Base-by-base conservation (phyloP, 2,888 invertebrate species). In the Microctonus aethiopoides region DNA sequence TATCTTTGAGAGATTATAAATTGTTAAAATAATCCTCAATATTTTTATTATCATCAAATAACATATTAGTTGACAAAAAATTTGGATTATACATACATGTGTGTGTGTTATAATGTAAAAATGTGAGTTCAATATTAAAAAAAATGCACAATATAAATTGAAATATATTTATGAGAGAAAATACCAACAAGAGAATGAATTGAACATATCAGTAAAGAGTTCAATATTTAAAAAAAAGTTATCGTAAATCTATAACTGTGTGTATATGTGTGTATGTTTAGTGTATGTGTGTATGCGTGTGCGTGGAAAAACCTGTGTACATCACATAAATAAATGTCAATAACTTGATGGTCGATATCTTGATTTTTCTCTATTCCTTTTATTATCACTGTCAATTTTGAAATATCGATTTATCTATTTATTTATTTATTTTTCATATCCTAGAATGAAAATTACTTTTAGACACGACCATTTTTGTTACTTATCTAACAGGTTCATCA, bases 31-130 rank as follows among this genome's bases (percentile, higher is more conserved):
- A 60, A 60, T 69, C 59, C 64, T 52, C 29, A 20, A 51, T 69
- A 69, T 69, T 69, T 69, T 69, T 69, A 51, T 52, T 69, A 69
- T 57, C 39, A 29, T 64, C 34, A 65, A 34, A 41, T 52, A 39
- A 52, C 24, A 67, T 52, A 29, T 51, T 16, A 20, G 62, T 34
- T 20, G 16, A 46, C 16, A 1, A 41, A 41, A 61, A 22, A 7
- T 60, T 11, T 22, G 22, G 13, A n/a, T 7, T 29, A 29, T 60
- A 39, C 16, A 60, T 20, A 32, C n/a, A n/a, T 57, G 16, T 57
- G 10, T 32, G 22, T 11, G n/a, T 11, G 32, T n/a, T 32, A 20
- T 20, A 57, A 34, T 29, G 29, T 3, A 41, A 41, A 41, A 4
- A 41, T 41, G 2, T n/a, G 13, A 6, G n/a, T 2, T 11, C n/a